A percentile compares a stretch with the other conserved stretches of the same genome.
Evolutionary conservation across 2,113 vertebrate species (phyloP).

Genomic region (Sapajus apella): DNA sequence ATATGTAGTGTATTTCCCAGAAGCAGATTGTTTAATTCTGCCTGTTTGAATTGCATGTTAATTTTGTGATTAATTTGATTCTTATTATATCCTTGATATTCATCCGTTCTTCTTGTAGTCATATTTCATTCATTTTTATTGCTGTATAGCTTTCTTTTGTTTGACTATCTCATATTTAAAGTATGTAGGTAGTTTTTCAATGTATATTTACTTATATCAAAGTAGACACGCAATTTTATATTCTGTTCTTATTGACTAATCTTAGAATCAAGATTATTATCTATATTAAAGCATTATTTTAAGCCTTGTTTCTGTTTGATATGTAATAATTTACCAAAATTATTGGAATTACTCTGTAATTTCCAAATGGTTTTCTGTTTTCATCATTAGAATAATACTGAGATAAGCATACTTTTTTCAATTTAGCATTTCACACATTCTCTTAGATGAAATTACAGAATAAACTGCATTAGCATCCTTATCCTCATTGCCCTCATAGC

Average conservation of each 20-base stretch:
- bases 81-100: background rate
- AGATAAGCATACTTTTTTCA: background rate
- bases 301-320: background rate
- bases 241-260: background rate
- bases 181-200: background rate
- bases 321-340: background rate
- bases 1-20: background rate
- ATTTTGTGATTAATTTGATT: background rate
- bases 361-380: background rate
- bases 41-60: background rate
- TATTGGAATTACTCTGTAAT: background rate
- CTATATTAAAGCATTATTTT: background rate
- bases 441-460: background rate
- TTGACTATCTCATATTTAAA: background rate
- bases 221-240: background rate
- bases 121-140: background rate
- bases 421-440: background rate
- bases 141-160: background rate
- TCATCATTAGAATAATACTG: background rate
- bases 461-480: background rate
- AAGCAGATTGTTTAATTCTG: background rate
- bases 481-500: background rate
- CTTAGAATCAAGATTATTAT: slow-evolving; percentile 8
- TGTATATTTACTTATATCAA: background rate
- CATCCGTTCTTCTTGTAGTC: background rate